phyloP scores from a whole-genome alignment of 2,797 vertebrate species.

The Phalanger gymnotis region DNA sequence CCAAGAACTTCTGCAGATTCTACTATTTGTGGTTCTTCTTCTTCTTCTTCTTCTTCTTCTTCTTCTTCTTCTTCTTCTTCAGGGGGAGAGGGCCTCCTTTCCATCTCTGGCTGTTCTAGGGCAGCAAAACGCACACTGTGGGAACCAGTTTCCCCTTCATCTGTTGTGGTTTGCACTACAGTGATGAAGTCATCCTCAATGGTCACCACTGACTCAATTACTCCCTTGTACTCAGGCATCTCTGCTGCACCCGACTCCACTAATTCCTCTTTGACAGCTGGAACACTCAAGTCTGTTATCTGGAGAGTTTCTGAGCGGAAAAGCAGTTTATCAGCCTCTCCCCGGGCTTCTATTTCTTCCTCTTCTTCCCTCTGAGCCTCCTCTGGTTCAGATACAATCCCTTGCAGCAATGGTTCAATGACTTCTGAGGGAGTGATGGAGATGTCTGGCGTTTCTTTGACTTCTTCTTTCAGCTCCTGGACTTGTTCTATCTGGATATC shows the following conservation, averaged over 20 bases:
- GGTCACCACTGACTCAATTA: slow-evolving; percentile 96
- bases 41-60: slow-evolving; percentile 85
- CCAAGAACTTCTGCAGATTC: slow-evolving; percentile 86
- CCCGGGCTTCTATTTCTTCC: slow-evolving; percentile 79
- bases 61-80: slow-evolving; percentile 86
- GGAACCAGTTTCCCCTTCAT: slow-evolving; percentile 92
- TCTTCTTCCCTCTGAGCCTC: slow-evolving; percentile 76
- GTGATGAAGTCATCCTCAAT: slow-evolving; percentile 99
- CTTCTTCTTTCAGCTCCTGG: slow-evolving; percentile 84
- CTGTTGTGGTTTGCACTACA: slow-evolving; percentile 95
- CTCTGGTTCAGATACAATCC: slow-evolving; percentile 67
- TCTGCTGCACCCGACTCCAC: slow-evolving; percentile 80
- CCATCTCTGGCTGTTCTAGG: slow-evolving; percentile 85
- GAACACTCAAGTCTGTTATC: slow-evolving; percentile 73
- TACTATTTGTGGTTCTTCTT: slow-evolving; percentile 76
- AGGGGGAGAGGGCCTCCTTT: slow-evolving; percentile 81
- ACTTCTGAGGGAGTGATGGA: slow-evolving; percentile 78
- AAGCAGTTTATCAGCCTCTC: slow-evolving; percentile 80
- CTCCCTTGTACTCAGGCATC: slow-evolving; percentile 87
- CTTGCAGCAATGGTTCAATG: slow-evolving; percentile 66
- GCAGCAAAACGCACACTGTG: slow-evolving; percentile 96
- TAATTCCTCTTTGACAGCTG: slow-evolving; percentile 72
- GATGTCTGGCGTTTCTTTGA: slow-evolving; percentile 78
- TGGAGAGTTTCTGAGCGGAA: slow-evolving; percentile 76
- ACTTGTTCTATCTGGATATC: slow-evolving; percentile 86